Evolutionary conservation across 2,113 vertebrate species (phyloP).

Genomic region (Struthidea cinerea): DNA sequence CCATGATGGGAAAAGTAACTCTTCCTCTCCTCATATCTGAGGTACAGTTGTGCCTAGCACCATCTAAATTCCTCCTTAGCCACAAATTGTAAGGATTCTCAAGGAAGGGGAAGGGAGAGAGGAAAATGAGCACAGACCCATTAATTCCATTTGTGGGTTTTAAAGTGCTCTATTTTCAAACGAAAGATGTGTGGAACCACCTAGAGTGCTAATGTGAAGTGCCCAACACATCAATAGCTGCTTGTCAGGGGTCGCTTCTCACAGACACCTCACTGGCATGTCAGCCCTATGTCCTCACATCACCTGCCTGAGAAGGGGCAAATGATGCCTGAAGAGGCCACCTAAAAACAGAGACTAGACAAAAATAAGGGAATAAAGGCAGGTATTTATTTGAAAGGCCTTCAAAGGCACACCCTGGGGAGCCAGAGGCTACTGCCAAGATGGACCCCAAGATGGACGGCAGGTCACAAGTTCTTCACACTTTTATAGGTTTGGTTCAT

Average conservation of each 20-base stretch:
- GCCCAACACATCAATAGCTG: rapidly evolving
- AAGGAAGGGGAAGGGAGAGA: not conserved
- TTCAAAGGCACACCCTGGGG: no score
- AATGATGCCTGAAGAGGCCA: no score
- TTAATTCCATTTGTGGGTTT: not conserved
- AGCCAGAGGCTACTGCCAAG: no score
- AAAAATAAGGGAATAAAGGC: no score
- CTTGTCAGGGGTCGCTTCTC: not conserved
- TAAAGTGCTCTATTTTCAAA: not conserved
- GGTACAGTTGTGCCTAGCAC: not conserved
- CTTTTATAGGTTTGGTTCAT: no score
- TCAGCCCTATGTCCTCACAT: not conserved
- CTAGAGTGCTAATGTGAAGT: not conserved
- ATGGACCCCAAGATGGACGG: no score
- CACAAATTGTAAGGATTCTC: not conserved
- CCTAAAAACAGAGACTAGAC: no score
- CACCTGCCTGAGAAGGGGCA: not conserved
- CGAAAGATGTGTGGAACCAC: not conserved
- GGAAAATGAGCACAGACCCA: not conserved
- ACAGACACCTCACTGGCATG: not conserved
- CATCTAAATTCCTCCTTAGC: not conserved
- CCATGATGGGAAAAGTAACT: not conserved
- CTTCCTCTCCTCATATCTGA: not conserved
- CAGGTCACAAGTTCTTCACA: no score
- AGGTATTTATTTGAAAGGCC: no score